phyloP scores from a whole-genome alignment of 2,888 invertebrate genomes.

The Drosophila gaucha region DNA sequence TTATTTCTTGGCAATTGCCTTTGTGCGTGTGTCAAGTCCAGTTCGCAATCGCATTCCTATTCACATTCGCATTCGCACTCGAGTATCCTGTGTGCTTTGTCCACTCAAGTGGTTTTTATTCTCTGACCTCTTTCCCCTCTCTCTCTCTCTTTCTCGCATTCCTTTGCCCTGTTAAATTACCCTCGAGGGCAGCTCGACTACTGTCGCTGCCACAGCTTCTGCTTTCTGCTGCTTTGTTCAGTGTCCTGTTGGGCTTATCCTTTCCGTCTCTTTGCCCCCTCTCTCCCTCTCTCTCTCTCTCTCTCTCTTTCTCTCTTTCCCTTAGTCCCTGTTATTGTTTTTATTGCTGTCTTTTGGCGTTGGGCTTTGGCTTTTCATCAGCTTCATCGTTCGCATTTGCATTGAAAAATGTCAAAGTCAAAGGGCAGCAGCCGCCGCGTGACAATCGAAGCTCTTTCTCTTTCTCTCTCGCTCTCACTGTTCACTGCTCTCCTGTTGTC shows the following conservation, averaged over 20 bases:
- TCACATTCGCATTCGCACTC: slow-evolving; percentile 11
- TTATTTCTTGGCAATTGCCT: slow-evolving; percentile 27
- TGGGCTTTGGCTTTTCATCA: slow-evolving; percentile 73
- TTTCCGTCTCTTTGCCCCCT: not conserved
- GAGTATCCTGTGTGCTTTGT: slow-evolving; percentile 51
- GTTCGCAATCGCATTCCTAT: slow-evolving; percentile 37
- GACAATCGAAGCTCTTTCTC: slow-evolving; percentile 62
- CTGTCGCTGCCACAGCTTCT: slow-evolving; percentile 28
- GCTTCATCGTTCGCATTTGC: slow-evolving; percentile 65
- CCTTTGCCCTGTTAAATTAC: slow-evolving; percentile 68
- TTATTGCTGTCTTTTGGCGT: slow-evolving; percentile 72
- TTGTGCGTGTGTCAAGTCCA: slow-evolving; percentile 79
- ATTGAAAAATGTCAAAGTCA: slow-evolving; percentile 79
- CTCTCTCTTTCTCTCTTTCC: not conserved
- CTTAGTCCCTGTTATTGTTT: slow-evolving; percentile 36
- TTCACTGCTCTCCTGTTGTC: slow-evolving; percentile 38
- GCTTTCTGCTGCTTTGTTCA: slow-evolving; percentile 45
- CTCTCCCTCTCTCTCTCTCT: not conserved
- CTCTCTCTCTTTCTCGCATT: slow-evolving; percentile 31
- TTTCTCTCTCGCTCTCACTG: not conserved
- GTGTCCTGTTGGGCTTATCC: slow-evolving; percentile 40
- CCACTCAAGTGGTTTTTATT: slow-evolving; percentile 70
- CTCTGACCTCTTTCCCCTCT: not conserved
- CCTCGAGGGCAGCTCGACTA: slow-evolving; percentile 73
- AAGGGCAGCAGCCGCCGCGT: slow-evolving; percentile 62